Evolutionary conservation across 1,140 invertebrate genomes (phyloP).

Genomic region (Sminthurinus signatus): DNA sequence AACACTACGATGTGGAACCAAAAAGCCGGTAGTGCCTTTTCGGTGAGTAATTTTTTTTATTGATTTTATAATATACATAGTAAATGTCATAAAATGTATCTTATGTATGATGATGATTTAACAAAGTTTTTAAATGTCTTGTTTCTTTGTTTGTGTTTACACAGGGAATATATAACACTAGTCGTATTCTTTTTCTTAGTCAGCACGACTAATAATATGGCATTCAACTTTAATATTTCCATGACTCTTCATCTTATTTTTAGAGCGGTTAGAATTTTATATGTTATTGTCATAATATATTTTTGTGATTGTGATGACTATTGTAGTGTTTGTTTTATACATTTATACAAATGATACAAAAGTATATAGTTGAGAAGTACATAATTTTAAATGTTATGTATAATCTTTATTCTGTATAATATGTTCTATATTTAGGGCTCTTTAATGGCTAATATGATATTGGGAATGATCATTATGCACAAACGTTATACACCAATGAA

Average conservation of each 20-base stretch:
- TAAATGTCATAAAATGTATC: background rate
- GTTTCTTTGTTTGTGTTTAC: conserved; percentile 39
- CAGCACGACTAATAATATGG: conserved; percentile 93
- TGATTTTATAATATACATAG: background rate
- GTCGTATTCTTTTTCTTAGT: conserved; percentile 87
- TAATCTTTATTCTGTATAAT: conserved; percentile 3
- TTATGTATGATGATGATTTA: background rate
- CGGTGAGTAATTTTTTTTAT: conserved; percentile 45
- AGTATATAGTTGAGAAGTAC: too few relatives aligned
- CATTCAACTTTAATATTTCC: conserved; percentile 92
- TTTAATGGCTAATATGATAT: conserved; percentile 91
- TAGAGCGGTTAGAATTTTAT: conserved; percentile 68
- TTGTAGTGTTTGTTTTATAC: background rate
- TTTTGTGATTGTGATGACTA: too few relatives aligned
- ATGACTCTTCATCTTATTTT: conserved; percentile 99
- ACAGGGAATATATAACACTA: conserved; percentile 73
- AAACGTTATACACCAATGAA: conserved; percentile 76
- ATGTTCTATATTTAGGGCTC: conserved; percentile 64
- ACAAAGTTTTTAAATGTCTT: background rate
- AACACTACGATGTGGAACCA: conserved; percentile 77
- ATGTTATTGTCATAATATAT: too few relatives aligned
- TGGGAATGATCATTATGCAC: conserved; percentile 85
- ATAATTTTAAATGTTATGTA: too few relatives aligned
- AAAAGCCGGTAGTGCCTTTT: conserved; percentile 55
- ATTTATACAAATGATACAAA: too few relatives aligned